These are phyloP conservation scores for Heterotis niloticus DNA, from an alignment of 2,113 vertebrate genomes.

Conservation along the genomic window DNA sequence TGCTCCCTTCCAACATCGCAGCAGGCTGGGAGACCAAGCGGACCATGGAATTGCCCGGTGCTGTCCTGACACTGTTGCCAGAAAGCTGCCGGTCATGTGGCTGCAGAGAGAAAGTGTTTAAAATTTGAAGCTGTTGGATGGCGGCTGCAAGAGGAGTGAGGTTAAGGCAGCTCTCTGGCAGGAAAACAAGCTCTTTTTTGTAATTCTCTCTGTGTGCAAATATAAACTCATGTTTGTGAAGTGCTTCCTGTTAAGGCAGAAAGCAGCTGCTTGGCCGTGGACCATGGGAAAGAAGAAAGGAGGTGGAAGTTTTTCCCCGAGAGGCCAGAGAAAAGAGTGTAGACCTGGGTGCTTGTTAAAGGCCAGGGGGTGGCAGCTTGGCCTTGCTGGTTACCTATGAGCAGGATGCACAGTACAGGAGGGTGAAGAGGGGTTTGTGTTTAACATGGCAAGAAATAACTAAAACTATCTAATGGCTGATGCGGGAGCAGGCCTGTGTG, in stretches of 20 bases:
- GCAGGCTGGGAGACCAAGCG: slow-evolving; percentile 26
- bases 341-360: slow-evolving; percentile 15
- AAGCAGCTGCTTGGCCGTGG: slow-evolving; percentile 45
- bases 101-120: too few species aligned
- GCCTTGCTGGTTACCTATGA: neutral
- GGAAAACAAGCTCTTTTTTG: slow-evolving; percentile 29
- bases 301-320: slow-evolving; percentile 25
- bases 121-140: neutral
- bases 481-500: slow-evolving; percentile 28
- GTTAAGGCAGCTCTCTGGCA: slow-evolving; percentile 27
- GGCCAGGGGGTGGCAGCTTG: neutral
- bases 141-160: neutral
- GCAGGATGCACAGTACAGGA: slow-evolving; percentile 45
- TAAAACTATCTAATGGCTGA: slow-evolving; percentile 25
- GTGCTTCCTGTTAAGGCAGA: slow-evolving; percentile 37
- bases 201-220: slow-evolving; percentile 28
- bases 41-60: slow-evolving; percentile 34
- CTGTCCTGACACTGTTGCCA: slow-evolving; percentile 35
- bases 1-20: slow-evolving; percentile 35
- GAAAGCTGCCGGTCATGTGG: neutral
- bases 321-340: slow-evolving; percentile 29
- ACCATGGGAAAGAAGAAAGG: slow-evolving; percentile 17
- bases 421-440: slow-evolving; percentile 26
- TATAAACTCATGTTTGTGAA: slow-evolving; percentile 36
- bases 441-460: neutral